These are phyloP conservation scores for Polypterus bichir DNA, from an alignment of 2,113 vertebrate species.

Conservation along the genomic window DNA sequence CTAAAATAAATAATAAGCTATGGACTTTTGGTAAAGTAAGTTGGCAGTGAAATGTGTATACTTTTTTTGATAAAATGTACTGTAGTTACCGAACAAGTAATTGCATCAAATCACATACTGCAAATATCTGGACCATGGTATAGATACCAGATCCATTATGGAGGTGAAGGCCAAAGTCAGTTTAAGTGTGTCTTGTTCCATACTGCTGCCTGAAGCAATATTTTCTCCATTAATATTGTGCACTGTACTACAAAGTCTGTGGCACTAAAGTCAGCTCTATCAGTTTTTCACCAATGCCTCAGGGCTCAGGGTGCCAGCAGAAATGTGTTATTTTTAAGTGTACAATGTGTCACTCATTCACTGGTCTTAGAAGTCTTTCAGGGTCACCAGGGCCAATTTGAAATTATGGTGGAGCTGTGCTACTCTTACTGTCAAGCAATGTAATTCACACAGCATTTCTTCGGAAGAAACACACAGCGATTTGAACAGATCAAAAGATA, in stretches of 20 bases:
- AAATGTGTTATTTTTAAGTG: conserved; percentile 39
- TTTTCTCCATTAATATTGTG: conserved; percentile 47
- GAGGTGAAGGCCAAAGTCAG: conserved; percentile 36
- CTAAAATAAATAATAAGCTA: no score
- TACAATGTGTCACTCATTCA: conserved; percentile 45
- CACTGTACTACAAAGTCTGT: conserved; percentile 47
- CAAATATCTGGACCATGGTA: conserved; percentile 23
- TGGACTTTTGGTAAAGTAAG: no score
- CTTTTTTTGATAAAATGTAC: no score
- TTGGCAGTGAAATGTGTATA: no score
- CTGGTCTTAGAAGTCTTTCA: conserved; percentile 29
- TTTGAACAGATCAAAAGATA: neutral
- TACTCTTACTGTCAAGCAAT: conserved; percentile 15
- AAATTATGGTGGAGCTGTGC: conserved; percentile 21
- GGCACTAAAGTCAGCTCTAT: conserved; percentile 46
- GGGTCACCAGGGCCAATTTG: conserved; percentile 33
- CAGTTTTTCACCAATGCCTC: conserved; percentile 23
- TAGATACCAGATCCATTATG: conserved; percentile 41
- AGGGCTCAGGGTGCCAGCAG: conserved; percentile 24
- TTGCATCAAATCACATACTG: conserved; percentile 27
- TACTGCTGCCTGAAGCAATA: conserved; percentile 32
- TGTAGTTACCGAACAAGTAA: conserved; percentile 26
- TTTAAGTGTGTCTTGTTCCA: conserved; percentile 24
- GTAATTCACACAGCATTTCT: conserved; percentile 30
- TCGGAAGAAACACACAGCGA: neutral